phyloP scores from a whole-genome alignment of 2,113 vertebrate species.

The Xenopus borealis region DNA sequence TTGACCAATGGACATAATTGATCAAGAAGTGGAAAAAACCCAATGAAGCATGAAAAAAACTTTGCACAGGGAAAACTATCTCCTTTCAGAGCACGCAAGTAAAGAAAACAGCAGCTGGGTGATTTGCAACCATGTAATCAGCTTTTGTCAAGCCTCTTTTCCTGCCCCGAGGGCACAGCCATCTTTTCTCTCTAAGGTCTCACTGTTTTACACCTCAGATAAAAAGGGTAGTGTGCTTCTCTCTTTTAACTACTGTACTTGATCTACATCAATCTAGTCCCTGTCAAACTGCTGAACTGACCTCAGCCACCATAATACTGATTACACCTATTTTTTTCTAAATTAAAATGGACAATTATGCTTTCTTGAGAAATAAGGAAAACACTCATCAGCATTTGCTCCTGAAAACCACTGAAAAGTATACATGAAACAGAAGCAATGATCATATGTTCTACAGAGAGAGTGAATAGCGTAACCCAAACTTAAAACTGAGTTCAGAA shows the following conservation, averaged over 20 bases:
- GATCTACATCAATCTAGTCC: background rate
- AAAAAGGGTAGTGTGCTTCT: conserved; percentile 73
- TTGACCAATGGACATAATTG: background rate
- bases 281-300: background rate
- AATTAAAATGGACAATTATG: background rate
- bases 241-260: conserved; percentile 64
- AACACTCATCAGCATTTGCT: background rate
- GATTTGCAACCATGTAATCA: conserved; percentile 96
- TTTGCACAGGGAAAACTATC: conserved; percentile 70
- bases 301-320: conserved; percentile 1
- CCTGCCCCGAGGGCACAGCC: conserved; percentile 61
- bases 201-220: conserved; percentile 67
- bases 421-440: background rate
- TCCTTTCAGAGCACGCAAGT: conserved; percentile 70
- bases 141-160: conserved; percentile 82
- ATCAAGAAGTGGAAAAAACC: conserved; percentile 36
- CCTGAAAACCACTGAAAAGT: background rate
- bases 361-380: background rate
- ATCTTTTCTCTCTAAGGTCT: conserved; percentile 43
- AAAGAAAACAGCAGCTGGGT: conserved; percentile 86
- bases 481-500: too few relatives aligned
- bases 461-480: too few relatives aligned
- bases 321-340: conserved; percentile 2
- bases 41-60: conserved; percentile 57
- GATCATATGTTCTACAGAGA: background rate